Evolutionary conservation across 1,140 invertebrate genomes (phyloP), one percentile per base, ranked within the genome.

Genomic region (Steinernema feltiae): DNA sequence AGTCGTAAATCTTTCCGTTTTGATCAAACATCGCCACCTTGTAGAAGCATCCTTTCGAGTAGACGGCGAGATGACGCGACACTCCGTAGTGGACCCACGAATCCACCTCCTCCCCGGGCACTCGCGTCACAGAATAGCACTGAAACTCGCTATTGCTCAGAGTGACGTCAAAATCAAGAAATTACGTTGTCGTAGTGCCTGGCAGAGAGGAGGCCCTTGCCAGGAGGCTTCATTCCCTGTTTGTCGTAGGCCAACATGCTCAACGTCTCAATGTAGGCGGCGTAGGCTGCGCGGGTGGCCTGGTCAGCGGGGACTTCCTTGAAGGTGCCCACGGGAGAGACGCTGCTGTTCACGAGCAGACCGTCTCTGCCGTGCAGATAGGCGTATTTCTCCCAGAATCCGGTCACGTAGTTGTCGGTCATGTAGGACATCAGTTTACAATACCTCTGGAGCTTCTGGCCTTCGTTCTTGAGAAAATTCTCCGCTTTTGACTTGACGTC

Each of bases 341-440:
- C 82, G 31, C 74, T 79, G 70, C 79, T 81, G 53, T 83, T 83
- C 12, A 82, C 78, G 24, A 77, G 63, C 1, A 82, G 48, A 27
- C 76, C 15, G 30, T 83, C 76, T 1, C 81, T 30, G 24, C 72
- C 41, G 24, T 70, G 72, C n/a, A 83, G 69, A 53, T 82, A 82
- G 18, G 72, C 75, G 70, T 82, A 82, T 46, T 83, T 82, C 30
- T 83, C 82, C 81, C 81, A 82, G 32, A 82, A 81, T 7, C n/a
- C n/a, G 12, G 76, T 82, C 2, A 82, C 77, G 75, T 82, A 82
- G 63, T 82, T 82, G 1, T 70, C 31, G 2, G 29, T 73, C 21
- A 77, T 70, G 30, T 31, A 70, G 1, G 70, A 69, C 21, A 32
- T 69, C 18, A 82, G 15, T 7, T 46, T 32, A 3, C 48, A 24